Percentiles rank a stretch among this genome's conserved stretches.
These are phyloP conservation scores for Recurvirostra avosetta DNA, from an alignment of 2,113 vertebrate genomes.

Conservation along the genomic window DNA sequence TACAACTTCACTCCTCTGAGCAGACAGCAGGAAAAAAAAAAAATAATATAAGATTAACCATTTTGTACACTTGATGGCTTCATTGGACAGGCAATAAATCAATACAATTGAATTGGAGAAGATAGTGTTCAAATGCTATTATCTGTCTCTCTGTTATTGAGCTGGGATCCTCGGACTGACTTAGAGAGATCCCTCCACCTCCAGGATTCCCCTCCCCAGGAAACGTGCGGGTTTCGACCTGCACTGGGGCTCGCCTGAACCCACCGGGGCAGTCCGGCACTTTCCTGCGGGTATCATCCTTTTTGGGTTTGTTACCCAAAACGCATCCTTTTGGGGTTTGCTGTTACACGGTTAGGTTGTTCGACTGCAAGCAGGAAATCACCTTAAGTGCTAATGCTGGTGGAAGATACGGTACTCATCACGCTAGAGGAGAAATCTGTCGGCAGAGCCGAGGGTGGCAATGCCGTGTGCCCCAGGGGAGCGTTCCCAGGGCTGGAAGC, in stretches of 20 bases:
- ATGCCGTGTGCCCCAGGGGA: neutral
- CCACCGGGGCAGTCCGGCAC: neutral
- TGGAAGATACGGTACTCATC: neutral
- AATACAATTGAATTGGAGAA: slow-evolving; percentile 68
- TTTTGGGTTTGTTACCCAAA: neutral
- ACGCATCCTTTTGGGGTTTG: neutral
- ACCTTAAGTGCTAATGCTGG: neutral
- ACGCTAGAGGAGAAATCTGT: neutral
- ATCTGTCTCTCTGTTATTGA: slow-evolving; percentile 58
- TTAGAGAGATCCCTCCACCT: slow-evolving; percentile 9
- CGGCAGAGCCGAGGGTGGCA: neutral
- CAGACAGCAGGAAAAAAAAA: slow-evolving; percentile 27
- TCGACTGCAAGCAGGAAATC: neutral
- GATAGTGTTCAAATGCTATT: slow-evolving; percentile 67
- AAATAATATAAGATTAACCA: slow-evolving; percentile 53
- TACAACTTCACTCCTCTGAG: slow-evolving; percentile 37
- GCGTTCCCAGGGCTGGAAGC: neutral
- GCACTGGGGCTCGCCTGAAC: rapidly evolving
- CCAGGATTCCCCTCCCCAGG: neutral
- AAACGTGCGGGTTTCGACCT: neutral
- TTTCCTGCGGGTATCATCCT: neutral
- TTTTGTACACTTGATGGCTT: slow-evolving; percentile 65
- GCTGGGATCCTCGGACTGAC: slow-evolving; percentile 47
- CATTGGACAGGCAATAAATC: slow-evolving; percentile 70
- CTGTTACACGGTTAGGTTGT: neutral